phyloP scores from a whole-genome alignment of 2,888 invertebrate species.

The Atethmia centrago region DNA sequence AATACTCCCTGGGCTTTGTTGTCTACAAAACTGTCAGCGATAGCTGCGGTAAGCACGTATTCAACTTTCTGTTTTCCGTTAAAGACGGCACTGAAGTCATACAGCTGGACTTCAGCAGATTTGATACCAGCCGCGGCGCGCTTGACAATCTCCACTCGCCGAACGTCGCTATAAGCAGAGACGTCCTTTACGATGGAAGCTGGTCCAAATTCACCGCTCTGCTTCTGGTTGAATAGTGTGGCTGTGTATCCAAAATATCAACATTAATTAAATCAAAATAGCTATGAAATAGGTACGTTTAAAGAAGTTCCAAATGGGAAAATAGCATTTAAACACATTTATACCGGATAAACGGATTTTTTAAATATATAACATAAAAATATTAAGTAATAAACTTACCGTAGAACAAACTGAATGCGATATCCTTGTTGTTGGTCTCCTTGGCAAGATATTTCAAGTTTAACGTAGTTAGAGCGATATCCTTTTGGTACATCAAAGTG shows the following conservation, averaged over 20 bases:
- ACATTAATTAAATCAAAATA: no score
- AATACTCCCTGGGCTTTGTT: conserved; percentile 88
- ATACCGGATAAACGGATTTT: no score
- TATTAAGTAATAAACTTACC: no score
- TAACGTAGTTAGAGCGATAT: conserved; percentile 86
- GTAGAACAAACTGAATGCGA: conserved; percentile 80
- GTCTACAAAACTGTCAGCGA: conserved; percentile 89
- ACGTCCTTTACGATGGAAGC: conserved; percentile 75
- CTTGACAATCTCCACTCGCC: conserved; percentile 88
- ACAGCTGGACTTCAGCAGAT: conserved; percentile 84
- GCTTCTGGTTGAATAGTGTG: conserved; percentile 76
- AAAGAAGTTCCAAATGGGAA: no score
- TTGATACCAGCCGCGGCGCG: conserved; percentile 90
- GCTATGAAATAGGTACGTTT: no score
- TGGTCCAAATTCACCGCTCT: conserved; percentile 72
- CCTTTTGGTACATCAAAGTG: conserved; percentile 76
- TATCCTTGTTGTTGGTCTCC: conserved; percentile 82
- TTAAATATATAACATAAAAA: no score
- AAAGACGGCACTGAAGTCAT: conserved; percentile 90
- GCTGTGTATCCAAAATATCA: no score
- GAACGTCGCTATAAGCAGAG: conserved; percentile 83
- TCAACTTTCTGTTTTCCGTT: conserved; percentile 87
- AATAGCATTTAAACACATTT: no score
- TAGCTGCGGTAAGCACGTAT: conserved; percentile 88
- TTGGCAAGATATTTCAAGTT: conserved; percentile 87